Conservation (phyloP, 2,797 vertebrate genomes). For the Melanotaenia maccullochi region DNA sequence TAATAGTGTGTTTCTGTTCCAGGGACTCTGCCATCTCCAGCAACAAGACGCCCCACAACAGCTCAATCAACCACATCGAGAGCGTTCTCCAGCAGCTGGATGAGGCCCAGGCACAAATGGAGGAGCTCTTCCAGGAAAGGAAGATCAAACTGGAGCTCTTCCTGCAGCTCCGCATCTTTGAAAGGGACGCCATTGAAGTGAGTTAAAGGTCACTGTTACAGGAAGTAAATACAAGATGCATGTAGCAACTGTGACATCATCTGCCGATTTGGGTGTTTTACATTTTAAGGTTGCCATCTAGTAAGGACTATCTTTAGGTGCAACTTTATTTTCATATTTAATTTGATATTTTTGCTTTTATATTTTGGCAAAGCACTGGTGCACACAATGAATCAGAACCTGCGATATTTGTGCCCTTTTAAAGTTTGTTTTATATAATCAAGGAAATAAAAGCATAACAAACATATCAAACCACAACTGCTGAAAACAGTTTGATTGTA, state of each 20-base stretch:
- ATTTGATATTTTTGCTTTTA: neutral
- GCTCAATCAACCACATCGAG: slow-evolving; percentile 99
- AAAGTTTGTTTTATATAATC: neutral
- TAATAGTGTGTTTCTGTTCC: slow-evolving; percentile 44
- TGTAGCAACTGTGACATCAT: neutral
- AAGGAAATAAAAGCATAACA: neutral
- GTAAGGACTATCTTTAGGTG: neutral
- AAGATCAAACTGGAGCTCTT: slow-evolving; percentile 99
- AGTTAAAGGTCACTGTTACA: slow-evolving; percentile 57
- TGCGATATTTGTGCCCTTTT: neutral
- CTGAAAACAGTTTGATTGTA: too few species aligned
- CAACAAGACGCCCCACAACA: slow-evolving; percentile 98
- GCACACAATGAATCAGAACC: too few species aligned
- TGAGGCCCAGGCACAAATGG: slow-evolving; percentile 98
- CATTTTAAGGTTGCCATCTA: neutral
- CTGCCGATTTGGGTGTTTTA: neutral
- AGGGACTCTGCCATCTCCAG: slow-evolving; percentile 98
- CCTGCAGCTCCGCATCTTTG: slow-evolving; percentile 96
- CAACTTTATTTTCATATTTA: neutral
- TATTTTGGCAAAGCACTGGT: neutral
- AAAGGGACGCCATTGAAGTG: slow-evolving; percentile 97
- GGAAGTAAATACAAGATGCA: neutral
- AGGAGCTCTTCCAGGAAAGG: slow-evolving; percentile 98
- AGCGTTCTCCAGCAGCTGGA: slow-evolving; percentile 98
- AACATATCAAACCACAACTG: neutral